Conservation (phyloP, 1,140 invertebrate species). For the Hylaeus anthracinus region DNA sequence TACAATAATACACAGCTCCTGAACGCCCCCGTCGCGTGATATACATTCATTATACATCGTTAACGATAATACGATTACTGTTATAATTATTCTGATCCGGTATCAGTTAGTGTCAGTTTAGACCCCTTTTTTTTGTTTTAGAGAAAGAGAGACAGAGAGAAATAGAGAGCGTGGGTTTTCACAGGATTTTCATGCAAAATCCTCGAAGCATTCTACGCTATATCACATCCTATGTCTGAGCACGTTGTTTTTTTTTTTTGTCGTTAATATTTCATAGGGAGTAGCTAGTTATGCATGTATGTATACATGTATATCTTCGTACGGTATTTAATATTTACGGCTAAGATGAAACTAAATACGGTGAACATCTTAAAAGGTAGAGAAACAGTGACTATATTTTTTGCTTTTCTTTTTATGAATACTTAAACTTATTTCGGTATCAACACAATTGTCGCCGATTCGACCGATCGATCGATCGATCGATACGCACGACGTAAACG, state of each 20-base stretch:
- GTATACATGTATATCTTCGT: conserved; percentile 51
- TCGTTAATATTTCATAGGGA: conserved; percentile 50
- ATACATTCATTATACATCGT: conserved; percentile 49
- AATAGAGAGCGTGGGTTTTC: conserved; percentile 43
- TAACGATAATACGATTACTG: conserved; percentile 35
- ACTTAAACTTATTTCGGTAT: conserved; percentile 34
- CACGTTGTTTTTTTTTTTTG: conserved; percentile 66
- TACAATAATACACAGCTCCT: conserved; percentile 35
- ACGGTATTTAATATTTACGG: conserved; percentile 24
- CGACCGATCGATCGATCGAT: conserved; percentile 1
- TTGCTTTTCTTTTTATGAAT: neutral
- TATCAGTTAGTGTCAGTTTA: conserved; percentile 21
- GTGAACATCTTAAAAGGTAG: conserved; percentile 42
- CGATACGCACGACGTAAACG: conserved; percentile 32
- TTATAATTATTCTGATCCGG: conserved; percentile 38
- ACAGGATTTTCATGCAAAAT: conserved; percentile 75
- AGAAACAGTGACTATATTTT: conserved; percentile 46
- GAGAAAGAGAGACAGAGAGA: neutral
- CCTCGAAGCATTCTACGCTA: conserved; percentile 76
- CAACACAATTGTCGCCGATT: conserved; percentile 14
- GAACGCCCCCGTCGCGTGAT: conserved; percentile 37
- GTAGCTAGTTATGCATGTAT: conserved; percentile 48
- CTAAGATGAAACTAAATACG: conserved; percentile 39
- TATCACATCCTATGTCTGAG: conserved; percentile 80
- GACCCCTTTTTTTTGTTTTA: neutral